Base-by-base conservation (phyloP, 2,113 vertebrate genomes). In the Glaucidium brasilianum region DNA sequence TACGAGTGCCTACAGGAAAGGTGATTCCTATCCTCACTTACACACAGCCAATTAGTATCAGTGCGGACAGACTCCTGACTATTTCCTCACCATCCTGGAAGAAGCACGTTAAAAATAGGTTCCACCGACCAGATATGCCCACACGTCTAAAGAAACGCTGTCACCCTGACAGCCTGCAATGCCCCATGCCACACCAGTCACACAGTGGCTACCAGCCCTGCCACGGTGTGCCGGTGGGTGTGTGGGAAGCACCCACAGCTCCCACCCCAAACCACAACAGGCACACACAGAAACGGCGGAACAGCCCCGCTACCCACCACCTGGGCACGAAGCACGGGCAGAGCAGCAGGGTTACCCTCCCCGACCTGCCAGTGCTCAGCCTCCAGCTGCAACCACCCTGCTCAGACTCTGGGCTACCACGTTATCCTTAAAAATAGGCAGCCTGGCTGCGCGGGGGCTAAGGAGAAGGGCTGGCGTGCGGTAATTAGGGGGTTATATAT, bases 121-220 rank as follows among this genome's bases (percentile, higher is more conserved):
- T 84, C 80, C 50, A 83, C 50, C 4, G 10, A 77, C 55, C 55
- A 92, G 63, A 55, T 79, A 50, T 23, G 53, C 47, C 59, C 64
- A 53, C 32, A n/a, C 7, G 2, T 32, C 79, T 90, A 53, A 73
- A 85, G 58, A 79, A 80, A 85, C 30, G 3, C 76, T 21, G 26
- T 85, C 82, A 88, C 87, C 68, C 92, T 81, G 66, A 79, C 59
- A 91, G 79, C 73, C 50, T n/a, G 9, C 62, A 85, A 49, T 68
- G 59, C 63, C 50, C 21, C 73, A 62, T 0, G 3, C 66, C 82
- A 69, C 8, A 5, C 55, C 10, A 2, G 81, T 43, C 56, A n/a
- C 77, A 26, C 13, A 26, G 39, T 9, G 3, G 30, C 37, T 12
- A 2, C 58, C 49, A 80, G 35, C 67, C 47, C 81, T 29, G 55